phyloP scores from a whole-genome alignment of 2,113 vertebrate species.

The Sylvietta virens region DNA sequence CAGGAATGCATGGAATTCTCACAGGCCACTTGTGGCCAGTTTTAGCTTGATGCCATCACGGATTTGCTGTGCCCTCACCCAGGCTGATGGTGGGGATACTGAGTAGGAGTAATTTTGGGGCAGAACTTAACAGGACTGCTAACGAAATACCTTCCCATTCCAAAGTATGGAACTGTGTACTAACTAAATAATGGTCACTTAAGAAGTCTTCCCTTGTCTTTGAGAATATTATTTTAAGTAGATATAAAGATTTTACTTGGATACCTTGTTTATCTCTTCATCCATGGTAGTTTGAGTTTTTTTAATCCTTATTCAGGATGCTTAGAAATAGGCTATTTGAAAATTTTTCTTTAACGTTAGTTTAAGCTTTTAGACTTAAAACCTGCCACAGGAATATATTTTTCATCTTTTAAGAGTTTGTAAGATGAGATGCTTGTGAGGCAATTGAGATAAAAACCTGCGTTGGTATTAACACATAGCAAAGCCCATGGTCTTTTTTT shows the following conservation, averaged over 20 bases:
- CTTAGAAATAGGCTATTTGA: not conserved
- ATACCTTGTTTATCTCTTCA: not conserved
- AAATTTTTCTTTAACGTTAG: not conserved
- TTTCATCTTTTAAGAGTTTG: not conserved
- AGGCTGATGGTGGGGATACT: fast-evolving
- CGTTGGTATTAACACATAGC: not conserved
- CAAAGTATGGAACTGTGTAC: not conserved
- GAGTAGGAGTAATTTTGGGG: not conserved
- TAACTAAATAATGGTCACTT: not conserved
- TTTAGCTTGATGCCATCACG: not conserved
- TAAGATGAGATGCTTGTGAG: not conserved
- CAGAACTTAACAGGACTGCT: not conserved
- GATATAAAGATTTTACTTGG: not conserved
- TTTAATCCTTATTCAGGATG: not conserved
- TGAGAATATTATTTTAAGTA: not conserved
- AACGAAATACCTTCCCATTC: not conserved
- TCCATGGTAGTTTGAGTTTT: not conserved
- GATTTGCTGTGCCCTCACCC: not conserved
- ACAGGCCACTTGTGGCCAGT: fast-evolving
- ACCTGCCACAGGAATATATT: not conserved
- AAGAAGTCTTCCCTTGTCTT: not conserved
- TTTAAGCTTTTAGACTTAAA: not conserved
- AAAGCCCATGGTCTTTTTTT: not conserved
- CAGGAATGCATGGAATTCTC: not conserved
- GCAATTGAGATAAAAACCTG: not conserved